Evolutionary conservation across 1,140 invertebrate species (phyloP).

Genomic region (Magallana gigas): DNA sequence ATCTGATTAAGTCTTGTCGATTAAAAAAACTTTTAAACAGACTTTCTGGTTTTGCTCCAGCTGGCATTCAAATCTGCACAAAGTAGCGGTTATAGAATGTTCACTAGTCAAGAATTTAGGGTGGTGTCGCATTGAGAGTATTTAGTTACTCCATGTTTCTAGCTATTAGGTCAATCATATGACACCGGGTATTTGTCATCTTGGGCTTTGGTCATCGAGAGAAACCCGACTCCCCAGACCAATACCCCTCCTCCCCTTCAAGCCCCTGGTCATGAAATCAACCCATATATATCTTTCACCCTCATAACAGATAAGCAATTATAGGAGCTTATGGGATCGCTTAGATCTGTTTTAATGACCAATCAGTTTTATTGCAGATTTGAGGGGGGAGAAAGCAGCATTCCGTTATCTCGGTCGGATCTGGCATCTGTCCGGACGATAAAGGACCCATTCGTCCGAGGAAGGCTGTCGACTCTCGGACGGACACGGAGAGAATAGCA

Average conservation of each 20-base stretch:
- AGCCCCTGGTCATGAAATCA: constrained; percentile 11
- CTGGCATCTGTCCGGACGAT: constrained; percentile 16
- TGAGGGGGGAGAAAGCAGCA: not conserved
- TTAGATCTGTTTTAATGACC: constrained; percentile 28
- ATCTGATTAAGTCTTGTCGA: constrained; percentile 18
- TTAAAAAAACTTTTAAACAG: not conserved
- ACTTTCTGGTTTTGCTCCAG: not conserved
- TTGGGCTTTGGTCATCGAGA: not conserved
- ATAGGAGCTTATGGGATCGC: constrained; percentile 1
- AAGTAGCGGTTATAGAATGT: not conserved
- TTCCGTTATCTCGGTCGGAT: not conserved
- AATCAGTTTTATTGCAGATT: constrained; percentile 27
- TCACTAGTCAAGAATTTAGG: not conserved
- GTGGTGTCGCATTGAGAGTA: not conserved
- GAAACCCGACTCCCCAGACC: constrained; percentile 1
- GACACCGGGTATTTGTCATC: not conserved
- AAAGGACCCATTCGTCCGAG: constrained; percentile 9
- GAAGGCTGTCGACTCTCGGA: not conserved
- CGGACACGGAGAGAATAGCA: constrained; percentile 22
- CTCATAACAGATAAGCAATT: constrained; percentile 19
- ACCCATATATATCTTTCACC: constrained; percentile 31
- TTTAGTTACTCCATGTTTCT: not conserved
- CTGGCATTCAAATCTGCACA: not conserved
- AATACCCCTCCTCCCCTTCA: not conserved
- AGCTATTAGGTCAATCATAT: not conserved